Evolutionary conservation across 2,797 vertebrate species (phyloP), one percentile per base, ranked within the genome.

Genomic region (Xiphorhynchus erythropygius): DNA sequence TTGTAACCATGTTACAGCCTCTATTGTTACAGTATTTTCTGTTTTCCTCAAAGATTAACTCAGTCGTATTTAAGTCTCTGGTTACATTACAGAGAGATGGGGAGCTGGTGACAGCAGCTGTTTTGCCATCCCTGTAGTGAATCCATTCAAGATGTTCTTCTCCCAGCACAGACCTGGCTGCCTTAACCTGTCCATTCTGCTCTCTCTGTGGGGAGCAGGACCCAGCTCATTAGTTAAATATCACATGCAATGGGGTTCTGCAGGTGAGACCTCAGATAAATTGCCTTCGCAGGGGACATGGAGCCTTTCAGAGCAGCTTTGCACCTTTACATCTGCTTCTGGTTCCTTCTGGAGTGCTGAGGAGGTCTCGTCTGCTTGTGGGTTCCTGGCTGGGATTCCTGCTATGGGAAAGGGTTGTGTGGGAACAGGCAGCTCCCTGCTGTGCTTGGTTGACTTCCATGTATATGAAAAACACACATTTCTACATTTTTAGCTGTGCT

Each of bases 21-120:
- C 98, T 96, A 97, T 98, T 98, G 97, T 97, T 97, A 97, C 97
- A 97, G 97, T 97, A 97, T 97, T 98, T 98, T 98, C 97, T 98
- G 96, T 98, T 98, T 98, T 93, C 97, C 94, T 98, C 97, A 87
- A 98, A 97, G 97, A 98, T 98, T 97, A 97, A 96, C 97, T 97
- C 97, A 90, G 97, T 77, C 28, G 9, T 97, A 97, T 98, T 98
- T 98, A 98, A 98, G 96, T 97, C 97, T 97, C 96, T 92, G 89
- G 94, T 96, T 97, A 78, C 96, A 94, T 96, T 97, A 95, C 82
- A 56, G 80, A 59, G 85, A 90, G 84, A 80, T 7, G 27, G 75
- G 94, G 90, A 96, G 41, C 0, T 11, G 83, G 87, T 81, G 60
- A 18, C 87, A 62, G 84, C 55, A 92, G 93, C 68, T 80, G 86